Evolutionary conservation across 2,113 vertebrate genomes (phyloP).

Genomic region (Catagonus wagneri): DNA sequence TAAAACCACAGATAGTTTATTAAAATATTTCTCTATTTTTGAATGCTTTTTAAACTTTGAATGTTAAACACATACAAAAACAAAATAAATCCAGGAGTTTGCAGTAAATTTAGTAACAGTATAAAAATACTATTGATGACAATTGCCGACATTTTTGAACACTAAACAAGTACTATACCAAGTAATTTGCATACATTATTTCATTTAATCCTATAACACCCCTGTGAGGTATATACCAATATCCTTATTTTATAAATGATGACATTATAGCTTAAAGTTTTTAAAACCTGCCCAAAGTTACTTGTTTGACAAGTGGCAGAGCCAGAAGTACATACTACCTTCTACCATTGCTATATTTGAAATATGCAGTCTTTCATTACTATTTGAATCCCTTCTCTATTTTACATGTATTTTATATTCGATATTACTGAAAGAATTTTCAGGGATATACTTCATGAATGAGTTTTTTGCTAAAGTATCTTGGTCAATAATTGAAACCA

Average conservation of each 20-base stretch:
- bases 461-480: neutral
- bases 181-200: neutral
- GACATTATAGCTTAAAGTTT: neutral
- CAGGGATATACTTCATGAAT: constrained; percentile 2
- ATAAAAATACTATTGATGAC: constrained; percentile 32
- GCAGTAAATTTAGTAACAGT: neutral
- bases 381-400: neutral
- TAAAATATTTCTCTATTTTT: constrained; percentile 1
- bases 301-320: neutral
- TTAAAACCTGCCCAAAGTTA: neutral
- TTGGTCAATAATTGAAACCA: constrained; percentile 1
- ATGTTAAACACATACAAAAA: neutral
- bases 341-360: neutral
- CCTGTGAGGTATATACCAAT: neutral
- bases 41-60: neutral
- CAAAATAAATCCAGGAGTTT: neutral
- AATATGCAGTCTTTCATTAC: neutral
- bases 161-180: neutral
- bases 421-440: neutral
- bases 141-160: neutral
- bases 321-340: neutral
- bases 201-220: neutral
- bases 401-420: neutral
- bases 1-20: neutral
- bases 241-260: neutral